These are phyloP conservation scores for Lutjanus erythropterus DNA, from an alignment of 2,113 vertebrate species.

Conservation along the genomic window DNA sequence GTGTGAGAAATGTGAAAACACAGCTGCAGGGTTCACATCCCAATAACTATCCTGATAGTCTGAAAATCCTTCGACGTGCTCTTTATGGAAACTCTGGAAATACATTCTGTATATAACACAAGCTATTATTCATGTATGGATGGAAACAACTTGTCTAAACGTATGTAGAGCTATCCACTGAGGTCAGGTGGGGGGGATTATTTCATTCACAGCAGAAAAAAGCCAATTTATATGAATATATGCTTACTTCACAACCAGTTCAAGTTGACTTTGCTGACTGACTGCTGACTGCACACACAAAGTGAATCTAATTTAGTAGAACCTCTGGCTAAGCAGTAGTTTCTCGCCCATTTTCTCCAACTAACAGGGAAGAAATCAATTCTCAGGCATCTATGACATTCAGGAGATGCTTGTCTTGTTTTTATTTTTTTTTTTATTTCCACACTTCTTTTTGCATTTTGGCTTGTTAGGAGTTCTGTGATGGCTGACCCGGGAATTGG, in stretches of 20 bases:
- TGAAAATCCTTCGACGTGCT: constrained; percentile 34
- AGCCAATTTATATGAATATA: constrained; percentile 78
- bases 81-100: constrained; percentile 42
- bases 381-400: constrained; percentile 74
- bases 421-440: constrained; percentile 53
- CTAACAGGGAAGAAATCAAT: constrained; percentile 81
- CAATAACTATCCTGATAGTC: constrained; percentile 52
- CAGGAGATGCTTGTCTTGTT: constrained; percentile 74
- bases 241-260: constrained; percentile 76
- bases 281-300: constrained; percentile 82
- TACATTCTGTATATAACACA: constrained; percentile 33
- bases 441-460: constrained; percentile 79
- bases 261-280: constrained; percentile 81
- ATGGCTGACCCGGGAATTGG: constrained; percentile 84
- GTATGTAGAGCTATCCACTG: constrained; percentile 46
- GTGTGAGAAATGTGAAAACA: constrained; percentile 66
- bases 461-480: constrained; percentile 79
- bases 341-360: constrained; percentile 77
- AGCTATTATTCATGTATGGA: constrained; percentile 49
- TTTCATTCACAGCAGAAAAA: constrained; percentile 72
- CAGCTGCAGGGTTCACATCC: constrained; percentile 58
- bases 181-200: constrained; percentile 53
- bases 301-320: constrained; percentile 83
- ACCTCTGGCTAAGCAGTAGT: constrained; percentile 83
- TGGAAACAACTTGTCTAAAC: constrained; percentile 66